Percentiles rank a stretch among this genome's conserved stretches.
phyloP scores from a whole-genome alignment of 2,797 vertebrate genomes.

The Crocidura indochinensis region DNA sequence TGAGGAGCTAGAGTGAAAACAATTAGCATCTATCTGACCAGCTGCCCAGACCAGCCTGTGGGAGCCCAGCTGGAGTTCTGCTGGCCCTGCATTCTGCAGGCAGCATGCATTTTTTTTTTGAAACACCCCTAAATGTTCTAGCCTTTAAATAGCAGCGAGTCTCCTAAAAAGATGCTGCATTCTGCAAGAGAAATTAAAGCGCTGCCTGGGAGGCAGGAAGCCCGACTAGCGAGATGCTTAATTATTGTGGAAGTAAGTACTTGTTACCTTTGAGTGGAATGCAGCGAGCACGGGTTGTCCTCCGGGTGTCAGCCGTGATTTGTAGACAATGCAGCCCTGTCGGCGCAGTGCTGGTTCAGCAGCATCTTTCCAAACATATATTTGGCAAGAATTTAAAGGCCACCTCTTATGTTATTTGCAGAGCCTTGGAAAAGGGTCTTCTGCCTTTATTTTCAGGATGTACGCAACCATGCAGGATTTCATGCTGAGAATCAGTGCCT shows the following conservation, averaged over 20 bases:
- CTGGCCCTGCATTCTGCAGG: slow-evolving; percentile 72
- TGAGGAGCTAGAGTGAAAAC: slow-evolving; percentile 62
- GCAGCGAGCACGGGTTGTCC: slow-evolving; percentile 78
- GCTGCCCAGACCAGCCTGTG: slow-evolving; percentile 21
- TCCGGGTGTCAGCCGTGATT: slow-evolving; percentile 84
- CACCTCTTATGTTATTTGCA: slow-evolving; percentile 85
- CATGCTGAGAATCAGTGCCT: slow-evolving; percentile 81
- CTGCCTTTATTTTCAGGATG: slow-evolving; percentile 85
- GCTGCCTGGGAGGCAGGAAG: slow-evolving; percentile 83
- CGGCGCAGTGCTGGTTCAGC: slow-evolving; percentile 86
- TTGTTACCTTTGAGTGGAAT: slow-evolving; percentile 78
- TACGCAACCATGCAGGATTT: slow-evolving; percentile 82
- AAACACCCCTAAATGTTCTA: slow-evolving; percentile 79
- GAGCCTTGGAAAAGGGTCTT: slow-evolving; percentile 85
- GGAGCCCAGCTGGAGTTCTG: slow-evolving; percentile 29
- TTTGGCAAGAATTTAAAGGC: slow-evolving; percentile 89
- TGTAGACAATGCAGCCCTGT: slow-evolving; percentile 87
- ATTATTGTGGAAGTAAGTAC: slow-evolving; percentile 84
- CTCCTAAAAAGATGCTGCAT: slow-evolving; percentile 78
- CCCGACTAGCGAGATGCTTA: slow-evolving; percentile 83
- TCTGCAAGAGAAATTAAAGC: slow-evolving; percentile 80
- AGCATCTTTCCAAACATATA: slow-evolving; percentile 84
- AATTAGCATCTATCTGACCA: slow-evolving; percentile 38
- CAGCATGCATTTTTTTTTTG: slow-evolving; percentile 74
- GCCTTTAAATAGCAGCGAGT: slow-evolving; percentile 85